Evolutionary conservation across 2,888 invertebrate species (phyloP), one percentile per base, ranked within the genome.

Genomic region (Bombylius major): DNA sequence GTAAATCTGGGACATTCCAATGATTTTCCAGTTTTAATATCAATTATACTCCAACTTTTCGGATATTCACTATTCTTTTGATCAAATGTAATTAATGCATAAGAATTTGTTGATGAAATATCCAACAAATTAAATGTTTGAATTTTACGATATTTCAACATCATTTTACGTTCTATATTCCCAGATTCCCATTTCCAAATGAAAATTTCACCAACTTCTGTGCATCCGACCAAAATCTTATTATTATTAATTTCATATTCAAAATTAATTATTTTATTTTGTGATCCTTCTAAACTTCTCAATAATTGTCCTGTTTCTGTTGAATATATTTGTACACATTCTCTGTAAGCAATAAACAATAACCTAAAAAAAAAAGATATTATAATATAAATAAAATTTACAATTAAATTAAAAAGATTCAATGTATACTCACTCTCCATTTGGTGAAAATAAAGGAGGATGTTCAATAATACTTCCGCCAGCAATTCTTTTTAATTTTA

Each of bases 181-280:
- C 79, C 79, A 9, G 76, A 79, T 52, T 79, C 76, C 81, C 83
- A 83, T 50, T 80, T 77, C 82, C 84, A 84, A 36, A 76, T 72
- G 23, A 78, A 65, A 5, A 85, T 63, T 62, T 78, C 74, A 0
- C 82, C 84, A 39, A 66, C 66, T 46, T 70, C 70, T 1, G 81
- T 80, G 64, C 83, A 82, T 5, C 79, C 79, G 31, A 80, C 64
- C 44, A 78, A 72, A 33, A 70, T 68, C 61, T 77, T 76, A 34
- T 69, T 63, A 64, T 73, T 73, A 54, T 69, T 72, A 31, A 75
- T 67, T 59, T 78, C 76, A 50, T 77, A 65, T 54, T 75, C 70
- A 62, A 82, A 75, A 39, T 78, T 78, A 42, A 80, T 75, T 23
- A 75, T 50, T n/a, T 80, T 74, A 7, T 76, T 67, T 23, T 69